Evolutionary conservation across 2,888 invertebrate genomes (phyloP).

Genomic region (Elaeidobius kamerunicus): DNA sequence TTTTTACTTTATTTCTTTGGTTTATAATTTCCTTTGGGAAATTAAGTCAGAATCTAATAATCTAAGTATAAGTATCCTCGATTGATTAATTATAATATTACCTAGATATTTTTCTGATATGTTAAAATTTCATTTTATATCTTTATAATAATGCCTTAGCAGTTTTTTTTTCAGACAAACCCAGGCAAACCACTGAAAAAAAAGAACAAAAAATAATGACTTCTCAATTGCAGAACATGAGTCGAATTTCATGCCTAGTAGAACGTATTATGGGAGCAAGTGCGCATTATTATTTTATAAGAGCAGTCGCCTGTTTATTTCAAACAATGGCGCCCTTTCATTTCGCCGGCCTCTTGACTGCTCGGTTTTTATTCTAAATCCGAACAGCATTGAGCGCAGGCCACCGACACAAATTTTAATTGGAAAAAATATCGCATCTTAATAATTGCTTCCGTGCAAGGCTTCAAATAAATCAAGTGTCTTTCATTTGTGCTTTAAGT

Average conservation of each 20-base stretch:
- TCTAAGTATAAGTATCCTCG: too few relatives aligned
- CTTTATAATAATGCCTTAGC: too few relatives aligned
- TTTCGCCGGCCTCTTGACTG: constrained; percentile 44
- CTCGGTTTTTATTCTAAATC: constrained; percentile 30
- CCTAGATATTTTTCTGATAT: too few relatives aligned
- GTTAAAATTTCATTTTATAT: too few relatives aligned
- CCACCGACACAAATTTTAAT: constrained; percentile 38
- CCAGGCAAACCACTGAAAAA: too few relatives aligned
- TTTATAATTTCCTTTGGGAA: background rate
- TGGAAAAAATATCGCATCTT: constrained; percentile 41
- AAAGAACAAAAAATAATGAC: constrained; percentile 11
- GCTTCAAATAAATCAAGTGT: constrained; percentile 32
- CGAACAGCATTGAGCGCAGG: constrained; percentile 20
- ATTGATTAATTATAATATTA: too few relatives aligned
- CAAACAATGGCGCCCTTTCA: constrained; percentile 39
- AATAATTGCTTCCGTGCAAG: constrained; percentile 33
- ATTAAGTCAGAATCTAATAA: too few relatives aligned
- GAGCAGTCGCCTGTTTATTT: constrained; percentile 46
- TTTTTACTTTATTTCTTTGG: constrained; percentile 5
- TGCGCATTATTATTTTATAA: constrained; percentile 46
- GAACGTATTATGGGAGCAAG: constrained; percentile 44
- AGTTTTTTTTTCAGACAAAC: too few relatives aligned
- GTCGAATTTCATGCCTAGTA: constrained; percentile 46
- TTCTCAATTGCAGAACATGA: constrained; percentile 25
- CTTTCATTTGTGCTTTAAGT: constrained; percentile 30